Percentiles rank a stretch among this genome's conserved stretches.
Evolutionary conservation across 2,797 vertebrate species (phyloP).

Genomic region (Etheostoma nigrum): DNA sequence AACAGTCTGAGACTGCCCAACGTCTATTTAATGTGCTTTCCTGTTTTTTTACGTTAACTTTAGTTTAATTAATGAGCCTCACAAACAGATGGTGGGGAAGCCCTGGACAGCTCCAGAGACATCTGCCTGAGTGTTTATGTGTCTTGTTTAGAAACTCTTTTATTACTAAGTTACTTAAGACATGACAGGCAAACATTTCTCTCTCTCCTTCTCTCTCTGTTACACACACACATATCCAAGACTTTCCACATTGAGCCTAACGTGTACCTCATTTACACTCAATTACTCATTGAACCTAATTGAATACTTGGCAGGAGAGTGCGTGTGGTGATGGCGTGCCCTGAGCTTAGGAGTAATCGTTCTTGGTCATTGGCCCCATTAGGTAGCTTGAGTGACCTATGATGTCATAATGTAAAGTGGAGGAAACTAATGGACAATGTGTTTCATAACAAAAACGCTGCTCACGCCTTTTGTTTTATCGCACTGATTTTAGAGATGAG

Average conservation of each 20-base stretch:
- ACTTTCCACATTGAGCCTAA: conserved; percentile 69
- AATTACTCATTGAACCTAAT: conserved; percentile 81
- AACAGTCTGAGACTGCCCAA: neutral
- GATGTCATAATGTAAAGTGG: conserved; percentile 68
- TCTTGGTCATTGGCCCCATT: conserved; percentile 75
- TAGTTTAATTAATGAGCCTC: conserved; percentile 37
- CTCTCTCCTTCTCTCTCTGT: conserved; percentile 19
- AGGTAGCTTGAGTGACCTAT: conserved; percentile 67
- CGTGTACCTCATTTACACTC: conserved; percentile 75
- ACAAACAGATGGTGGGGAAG: conserved; percentile 38
- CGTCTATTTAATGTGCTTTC: conserved; percentile 18
- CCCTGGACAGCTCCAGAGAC: conserved; percentile 32
- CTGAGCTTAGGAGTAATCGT: conserved; percentile 64
- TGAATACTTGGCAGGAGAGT: conserved; percentile 82
- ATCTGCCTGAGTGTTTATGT: conserved; percentile 64
- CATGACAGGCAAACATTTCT: conserved; percentile 21
- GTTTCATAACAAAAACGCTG: conserved; percentile 22
- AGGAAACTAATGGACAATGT: conserved; percentile 57
- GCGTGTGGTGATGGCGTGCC: conserved; percentile 55
- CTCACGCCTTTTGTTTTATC: conserved; percentile 11
- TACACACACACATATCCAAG: conserved; percentile 56
- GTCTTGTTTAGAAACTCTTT: conserved; percentile 67
- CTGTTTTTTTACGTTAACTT: conserved; percentile 24
- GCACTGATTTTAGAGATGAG: conserved; percentile 8
- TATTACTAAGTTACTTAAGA: conserved; percentile 49